These are phyloP conservation scores for Doris montereyensis DNA, from an alignment of 2,888 invertebrate genomes.

Conservation along the genomic window DNA sequence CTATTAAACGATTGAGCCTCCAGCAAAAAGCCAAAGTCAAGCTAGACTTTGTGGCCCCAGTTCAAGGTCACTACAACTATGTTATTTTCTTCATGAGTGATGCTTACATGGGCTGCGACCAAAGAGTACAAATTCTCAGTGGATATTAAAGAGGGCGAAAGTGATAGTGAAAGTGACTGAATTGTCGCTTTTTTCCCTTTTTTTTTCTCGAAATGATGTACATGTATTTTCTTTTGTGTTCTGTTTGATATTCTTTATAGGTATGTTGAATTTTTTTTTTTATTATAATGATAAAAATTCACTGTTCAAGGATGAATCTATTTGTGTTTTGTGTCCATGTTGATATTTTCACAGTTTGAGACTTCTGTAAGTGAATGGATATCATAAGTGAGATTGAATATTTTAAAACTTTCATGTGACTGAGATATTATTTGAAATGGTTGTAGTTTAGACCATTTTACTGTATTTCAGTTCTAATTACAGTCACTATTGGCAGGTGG, in stretches of 20 bases:
- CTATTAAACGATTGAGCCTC: slow-evolving; percentile 95
- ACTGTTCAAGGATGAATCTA: no score
- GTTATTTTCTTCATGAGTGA: slow-evolving; percentile 99
- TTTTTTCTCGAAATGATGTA: neutral
- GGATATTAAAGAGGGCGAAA: slow-evolving; percentile 69
- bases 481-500: no score
- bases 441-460: no score
- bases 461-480: no score
- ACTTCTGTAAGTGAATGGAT: no score
- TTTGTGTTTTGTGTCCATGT: no score
- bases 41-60: slow-evolving; percentile 94
- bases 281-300: no score
- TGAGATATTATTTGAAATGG: no score
- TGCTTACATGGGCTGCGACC: slow-evolving; percentile 98
- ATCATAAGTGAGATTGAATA: no score
- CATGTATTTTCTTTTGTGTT: neutral
- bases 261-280: neutral
- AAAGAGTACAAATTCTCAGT: slow-evolving; percentile 92
- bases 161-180: slow-evolving; percentile 56
- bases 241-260: neutral
- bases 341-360: no score
- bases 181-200: neutral
- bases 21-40: slow-evolving; percentile 91
- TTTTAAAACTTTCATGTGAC: no score
- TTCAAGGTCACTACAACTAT: slow-evolving; percentile 88